Evolutionary conservation across 2,113 vertebrate species (phyloP), one percentile per base, ranked within the genome.

Genomic region (Embiotoca jacksoni): DNA sequence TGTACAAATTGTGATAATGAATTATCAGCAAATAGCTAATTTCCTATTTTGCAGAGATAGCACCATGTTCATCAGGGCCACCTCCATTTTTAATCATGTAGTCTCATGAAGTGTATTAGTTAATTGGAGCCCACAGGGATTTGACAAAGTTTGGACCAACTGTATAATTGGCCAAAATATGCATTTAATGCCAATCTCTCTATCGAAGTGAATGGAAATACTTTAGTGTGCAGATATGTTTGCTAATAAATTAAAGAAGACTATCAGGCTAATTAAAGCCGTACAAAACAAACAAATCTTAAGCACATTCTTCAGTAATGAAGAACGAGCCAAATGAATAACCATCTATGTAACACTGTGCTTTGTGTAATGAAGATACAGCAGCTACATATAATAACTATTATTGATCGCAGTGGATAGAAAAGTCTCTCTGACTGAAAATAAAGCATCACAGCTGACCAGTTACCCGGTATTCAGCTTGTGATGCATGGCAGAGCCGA

Each of bases 301-400:
- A 44, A 66, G 36, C 33, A 23, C 47, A 7, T 41, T 64, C 64
- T 69, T 71, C n/a, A 66, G 23, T 78, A 79, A 81, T 83, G 63
- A 73, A 30, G 33, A 71, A 39, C 39, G 2, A 59, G 39, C 37
- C 32, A 44, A 73, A 66, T n/a, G 4, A 82, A 76, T 61, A 65
- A 68, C 57, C 16, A 8, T 70, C 66, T 75, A 14, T 75, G 37
- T 4, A 55, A 76, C 32, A 30, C 16, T 44, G 37, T 0, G 1
- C 32, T 0, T 23, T 23, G 23, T 23, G 60, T 84, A 83, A 88
- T 82, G 65, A 86, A 79, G 73, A 90, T 32, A 41, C 61, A 82
- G 32, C 39, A 15, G 5, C 62, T 56, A 15, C 56, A 10, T 7
- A 11, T 44, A 44, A 44, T 11, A 13, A 36, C 13, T 35, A 14